Base-by-base conservation (phyloP, 2,888 invertebrate genomes). In the Trachelus tabidus region DNA sequence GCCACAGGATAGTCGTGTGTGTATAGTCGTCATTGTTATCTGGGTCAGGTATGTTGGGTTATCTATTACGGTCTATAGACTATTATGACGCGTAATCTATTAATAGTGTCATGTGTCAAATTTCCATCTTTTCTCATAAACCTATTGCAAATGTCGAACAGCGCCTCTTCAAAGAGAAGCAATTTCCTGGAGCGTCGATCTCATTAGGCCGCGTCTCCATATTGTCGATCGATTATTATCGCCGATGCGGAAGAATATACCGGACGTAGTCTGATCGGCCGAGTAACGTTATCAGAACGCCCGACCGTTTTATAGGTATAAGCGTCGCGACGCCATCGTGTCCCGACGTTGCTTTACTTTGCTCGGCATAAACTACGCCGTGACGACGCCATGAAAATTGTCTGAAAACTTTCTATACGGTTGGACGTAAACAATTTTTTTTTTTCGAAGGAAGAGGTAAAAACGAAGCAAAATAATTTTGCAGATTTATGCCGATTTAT, bases 151-250 rank as follows among this genome's bases (percentile, higher is more conserved):
- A 12, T 31, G 81, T 82, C 82, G 84, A 85, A 85, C 85, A 84
- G 86, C 84, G 83, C 83, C 85, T 82, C 83, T 75, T 82, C 89
- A 89, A 89, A 89, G 88, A 85, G 89, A 82, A 81, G 83, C 88
- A 87, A 89, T 89, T 87, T 89, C 82, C 81, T 84, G 81, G 80
- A 85, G 89, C 86, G 88, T 86, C 87, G 87, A 89, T 85, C 83
- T 79, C 84, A 85, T 89, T 89, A 88, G 82, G 84, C 79, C 81
- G 73, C 74, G 75, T 79, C 73, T 33, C 56, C 23, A 56, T 23
- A 34, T 34, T 30, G 15, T 23, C 73, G 73, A 71, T 71, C 71
- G 71, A 71, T 33, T 15, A 23, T 23, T 34, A 31, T 71, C 71
- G 15, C 12, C 71, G 56, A 56, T 56, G 56, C 23, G 9, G 23